Base-by-base conservation (phyloP, 2,113 vertebrate species). In the Apteryx owenii region DNA sequence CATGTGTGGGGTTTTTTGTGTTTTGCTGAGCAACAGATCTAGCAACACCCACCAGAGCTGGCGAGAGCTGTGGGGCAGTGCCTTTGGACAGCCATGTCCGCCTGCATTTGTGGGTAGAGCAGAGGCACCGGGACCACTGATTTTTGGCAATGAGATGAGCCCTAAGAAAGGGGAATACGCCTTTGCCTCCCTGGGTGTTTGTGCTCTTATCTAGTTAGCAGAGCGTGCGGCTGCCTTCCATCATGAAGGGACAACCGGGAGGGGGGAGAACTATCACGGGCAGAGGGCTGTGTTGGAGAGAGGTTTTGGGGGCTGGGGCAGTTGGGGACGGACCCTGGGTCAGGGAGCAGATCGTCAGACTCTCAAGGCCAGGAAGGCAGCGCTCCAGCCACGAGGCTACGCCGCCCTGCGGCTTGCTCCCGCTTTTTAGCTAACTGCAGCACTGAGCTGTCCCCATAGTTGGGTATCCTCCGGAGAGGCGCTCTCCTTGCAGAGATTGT, bases 401-500 rank as follows among this genome's bases (percentile, higher is more conserved):
- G 56, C 56, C 33, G 31, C 17, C 29, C 31, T 60, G 29, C 7
- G 18, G 16, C 56, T 19, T 10, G 56, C 31, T 60, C 56, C 19
- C 4, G 56, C 18, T 33, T 60, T 60, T 33, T 10, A 60, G 56
- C 56, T 19, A 33, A 19, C 17, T 21, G 29, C 56, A 60, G 56
- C 56, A 60, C 56, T 19, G 69, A 76, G 42, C 48, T 36, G 26
- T 58, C 62, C 22, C 19, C 38, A 29, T 42, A 36, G 40, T 20
- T 0, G 1, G 29, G 10, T 60, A 4, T n/a, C 12, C 4, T 65
- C 31, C 7, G 5, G 22, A 4, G 56, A 78, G 58, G 4, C 23
- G 0, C 22, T 53, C 11, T 46, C 8, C 14, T 42, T 44, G 3
- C 9, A 0, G 1, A 3, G 16, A n/a, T 11, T 0, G 0, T 10